Conservation (phyloP, 2,113 vertebrate genomes). For the Aythya baeri region DNA sequence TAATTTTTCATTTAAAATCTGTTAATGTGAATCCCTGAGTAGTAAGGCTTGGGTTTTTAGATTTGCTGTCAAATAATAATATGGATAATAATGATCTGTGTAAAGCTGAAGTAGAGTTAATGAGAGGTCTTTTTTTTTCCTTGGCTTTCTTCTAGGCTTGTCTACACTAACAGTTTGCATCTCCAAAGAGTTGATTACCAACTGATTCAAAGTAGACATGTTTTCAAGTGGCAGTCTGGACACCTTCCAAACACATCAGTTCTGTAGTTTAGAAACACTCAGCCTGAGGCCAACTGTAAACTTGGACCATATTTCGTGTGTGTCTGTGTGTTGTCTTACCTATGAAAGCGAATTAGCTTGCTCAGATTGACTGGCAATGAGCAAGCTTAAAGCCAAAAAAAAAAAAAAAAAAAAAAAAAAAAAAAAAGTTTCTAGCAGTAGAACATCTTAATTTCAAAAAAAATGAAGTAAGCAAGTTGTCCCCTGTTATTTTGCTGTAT, state of each 20-base stretch:
- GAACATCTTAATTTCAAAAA: background rate
- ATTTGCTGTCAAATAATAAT: background rate
- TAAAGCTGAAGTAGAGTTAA: background rate
- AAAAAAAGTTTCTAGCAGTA: background rate
- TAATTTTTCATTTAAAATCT: background rate
- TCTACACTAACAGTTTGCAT: background rate
- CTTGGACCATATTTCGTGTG: too few relatives aligned
- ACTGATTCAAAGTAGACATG: background rate
- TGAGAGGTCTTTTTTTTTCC: background rate
- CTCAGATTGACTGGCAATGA: background rate
- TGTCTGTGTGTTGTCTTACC: background rate
- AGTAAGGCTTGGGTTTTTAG: background rate
- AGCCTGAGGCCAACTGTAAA: background rate
- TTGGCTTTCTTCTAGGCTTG: background rate
- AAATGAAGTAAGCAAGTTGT: background rate
- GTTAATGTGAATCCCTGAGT: background rate
- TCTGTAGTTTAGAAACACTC: background rate
- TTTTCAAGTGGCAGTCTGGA: background rate
- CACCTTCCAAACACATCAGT: background rate
- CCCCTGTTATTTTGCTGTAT: fast-evolving
- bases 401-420: background rate
- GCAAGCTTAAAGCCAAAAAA: background rate
- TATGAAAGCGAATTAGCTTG: background rate
- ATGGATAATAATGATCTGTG: background rate
- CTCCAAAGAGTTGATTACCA: background rate